Evolutionary conservation across 1,140 invertebrate species (phyloP), one percentile per base, ranked within the genome.

Genomic region (Atta texana): DNA sequence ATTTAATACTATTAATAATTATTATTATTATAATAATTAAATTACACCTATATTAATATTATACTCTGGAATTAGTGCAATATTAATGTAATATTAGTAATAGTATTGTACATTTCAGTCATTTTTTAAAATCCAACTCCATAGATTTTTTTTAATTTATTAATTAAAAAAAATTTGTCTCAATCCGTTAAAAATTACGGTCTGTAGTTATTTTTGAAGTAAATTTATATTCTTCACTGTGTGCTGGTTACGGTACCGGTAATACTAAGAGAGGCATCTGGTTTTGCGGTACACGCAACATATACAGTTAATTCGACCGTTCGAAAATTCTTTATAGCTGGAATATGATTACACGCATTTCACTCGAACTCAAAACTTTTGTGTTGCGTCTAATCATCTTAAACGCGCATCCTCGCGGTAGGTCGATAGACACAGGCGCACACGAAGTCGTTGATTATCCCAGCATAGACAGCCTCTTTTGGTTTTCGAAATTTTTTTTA

Each of bases 231-330:
- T 44, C 39, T 44, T 10, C 39, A 44, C 39, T 44, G 39, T 10
- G 51, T 16, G 16, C 31, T 53, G 21, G 28, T 74, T 84, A 74
- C 28, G 80, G 55, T 84, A 75, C 55, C 44, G 8, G 80, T 61
- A 74, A 84, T 55, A n/a, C 24, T 82, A 84, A 84, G 55, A 74
- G 55, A 51, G 49, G 69, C 80, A 84, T 84, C 80, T 84, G 80
- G 55, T 84, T 84, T 84, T 84, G 69, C 69, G 78, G 64, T 59
- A 28, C 55, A 7, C 24, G 55, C 7, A n/a, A 7, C 39, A 68
- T 82, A 74, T 74, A 84, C 69, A 84, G 69, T 84, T 84, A 75
- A 84, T 84, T 84, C 55, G 55, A 74, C 55, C 69, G 80, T 18
- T 81, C 66, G 55, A 84, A 61, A 71, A 74, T 61, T 69, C 39